Conservation (phyloP, 2,113 vertebrate genomes). For the Galeopterus variegatus region DNA sequence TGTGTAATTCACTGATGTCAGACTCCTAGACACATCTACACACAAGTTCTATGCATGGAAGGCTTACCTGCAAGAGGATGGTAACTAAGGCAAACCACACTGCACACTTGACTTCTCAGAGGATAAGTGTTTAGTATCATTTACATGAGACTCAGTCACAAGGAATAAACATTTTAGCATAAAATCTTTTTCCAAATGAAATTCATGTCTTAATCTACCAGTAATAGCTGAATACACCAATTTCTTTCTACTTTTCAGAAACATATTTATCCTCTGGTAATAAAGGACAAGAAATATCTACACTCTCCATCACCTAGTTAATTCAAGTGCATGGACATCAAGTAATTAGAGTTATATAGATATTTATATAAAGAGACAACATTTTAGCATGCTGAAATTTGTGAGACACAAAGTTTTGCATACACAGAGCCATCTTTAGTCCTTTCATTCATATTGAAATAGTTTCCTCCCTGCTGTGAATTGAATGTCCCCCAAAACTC, state of each 20-base stretch:
- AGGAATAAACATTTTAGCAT: neutral
- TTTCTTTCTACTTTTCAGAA: constrained; percentile 28
- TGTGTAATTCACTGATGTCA: rapidly evolving
- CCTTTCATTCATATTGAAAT: constrained; percentile 25
- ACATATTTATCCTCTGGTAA: neutral
- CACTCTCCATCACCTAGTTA: neutral
- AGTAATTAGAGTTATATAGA: neutral
- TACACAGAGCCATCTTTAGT: neutral
- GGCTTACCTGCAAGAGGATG: neutral
- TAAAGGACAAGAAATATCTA: neutral
- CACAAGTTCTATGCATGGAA: neutral
- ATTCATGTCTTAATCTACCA: neutral
- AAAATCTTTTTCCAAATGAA: constrained; percentile 19
- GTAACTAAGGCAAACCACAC: neutral
- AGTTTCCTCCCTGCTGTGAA: neutral
- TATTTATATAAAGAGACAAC: neutral
- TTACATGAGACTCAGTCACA: neutral
- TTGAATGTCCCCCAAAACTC: too few relatives aligned
- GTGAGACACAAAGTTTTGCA: neutral
- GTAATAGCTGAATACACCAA: neutral
- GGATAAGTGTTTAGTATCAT: neutral
- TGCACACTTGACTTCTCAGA: neutral
- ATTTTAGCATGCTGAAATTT: neutral
- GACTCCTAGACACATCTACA: neutral
- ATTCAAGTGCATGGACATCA: neutral